These are phyloP conservation scores for Strix aluco DNA, from an alignment of 2,113 vertebrate genomes.

Conservation along the genomic window DNA sequence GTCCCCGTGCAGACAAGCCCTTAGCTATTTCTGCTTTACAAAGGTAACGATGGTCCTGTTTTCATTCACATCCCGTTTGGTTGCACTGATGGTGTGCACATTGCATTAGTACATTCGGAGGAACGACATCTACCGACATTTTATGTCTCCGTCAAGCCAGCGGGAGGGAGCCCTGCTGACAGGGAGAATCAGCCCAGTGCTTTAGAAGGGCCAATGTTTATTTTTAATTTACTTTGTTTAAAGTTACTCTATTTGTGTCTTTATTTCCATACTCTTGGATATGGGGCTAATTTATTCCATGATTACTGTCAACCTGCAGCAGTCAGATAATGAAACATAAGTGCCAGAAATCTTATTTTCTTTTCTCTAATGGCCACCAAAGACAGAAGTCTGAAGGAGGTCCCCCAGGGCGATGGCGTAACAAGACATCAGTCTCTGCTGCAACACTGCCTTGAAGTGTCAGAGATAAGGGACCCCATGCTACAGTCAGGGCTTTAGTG, in stretches of 20 bases:
- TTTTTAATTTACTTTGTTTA: slow-evolving; percentile 63
- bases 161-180: not conserved
- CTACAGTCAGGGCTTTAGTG: not conserved
- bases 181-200: not conserved
- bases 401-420: not conserved
- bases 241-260: slow-evolving; percentile 60
- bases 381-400: not conserved
- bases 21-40: not conserved
- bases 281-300: slow-evolving; percentile 69
- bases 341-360: slow-evolving; percentile 41
- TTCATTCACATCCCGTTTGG: not conserved
- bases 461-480: not conserved
- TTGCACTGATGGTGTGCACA: not conserved
- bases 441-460: not conserved
- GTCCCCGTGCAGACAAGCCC: not conserved
- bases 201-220: slow-evolving; percentile 41
- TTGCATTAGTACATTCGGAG: not conserved
- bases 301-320: slow-evolving; percentile 67
- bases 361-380: slow-evolving; percentile 44
- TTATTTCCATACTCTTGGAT: slow-evolving; percentile 70
- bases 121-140: not conserved
- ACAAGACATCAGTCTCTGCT: not conserved
- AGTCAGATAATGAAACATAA: slow-evolving; percentile 70
- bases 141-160: not conserved
- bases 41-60: not conserved